phyloP scores from a whole-genome alignment of 2,797 vertebrate genomes.

The Cossypha dichroa region DNA sequence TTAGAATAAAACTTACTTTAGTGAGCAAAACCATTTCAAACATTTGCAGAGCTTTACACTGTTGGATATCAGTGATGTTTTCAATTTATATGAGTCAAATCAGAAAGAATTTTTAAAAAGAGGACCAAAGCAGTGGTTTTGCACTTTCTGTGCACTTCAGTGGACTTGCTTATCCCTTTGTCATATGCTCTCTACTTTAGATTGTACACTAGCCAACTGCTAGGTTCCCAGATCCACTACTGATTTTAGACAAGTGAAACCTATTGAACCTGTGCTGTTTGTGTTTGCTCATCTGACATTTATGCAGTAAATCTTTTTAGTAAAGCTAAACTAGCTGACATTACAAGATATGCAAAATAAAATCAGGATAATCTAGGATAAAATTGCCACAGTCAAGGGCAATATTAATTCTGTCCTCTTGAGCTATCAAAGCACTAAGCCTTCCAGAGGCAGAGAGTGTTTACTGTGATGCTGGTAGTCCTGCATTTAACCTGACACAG shows the following conservation, averaged over 20 bases:
- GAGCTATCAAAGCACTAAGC: not conserved
- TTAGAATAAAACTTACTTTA: not conserved
- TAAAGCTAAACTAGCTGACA: not conserved
- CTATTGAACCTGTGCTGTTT: not conserved
- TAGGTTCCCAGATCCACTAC: not conserved
- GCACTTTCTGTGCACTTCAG: not conserved
- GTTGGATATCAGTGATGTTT: not conserved
- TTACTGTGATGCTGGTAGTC: accelerated
- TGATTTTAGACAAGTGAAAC: not conserved
- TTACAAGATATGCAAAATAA: not conserved
- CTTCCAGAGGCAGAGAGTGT: not conserved
- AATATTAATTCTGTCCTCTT: not conserved
- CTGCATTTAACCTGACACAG: not conserved
- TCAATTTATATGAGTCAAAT: not conserved
- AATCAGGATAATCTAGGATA: not conserved
- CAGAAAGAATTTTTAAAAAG: not conserved
- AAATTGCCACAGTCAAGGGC: not conserved
- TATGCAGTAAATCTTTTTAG: not conserved
- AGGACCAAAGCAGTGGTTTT: not conserved
- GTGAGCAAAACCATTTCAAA: not conserved
- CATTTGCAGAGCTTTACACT: not conserved
- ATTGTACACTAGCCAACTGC: not conserved
- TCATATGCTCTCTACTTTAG: not conserved
- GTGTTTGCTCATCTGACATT: not conserved
- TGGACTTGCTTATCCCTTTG: not conserved